Base-by-base conservation (phyloP, 2,797 vertebrate genomes). In the Sebastes minor region DNA sequence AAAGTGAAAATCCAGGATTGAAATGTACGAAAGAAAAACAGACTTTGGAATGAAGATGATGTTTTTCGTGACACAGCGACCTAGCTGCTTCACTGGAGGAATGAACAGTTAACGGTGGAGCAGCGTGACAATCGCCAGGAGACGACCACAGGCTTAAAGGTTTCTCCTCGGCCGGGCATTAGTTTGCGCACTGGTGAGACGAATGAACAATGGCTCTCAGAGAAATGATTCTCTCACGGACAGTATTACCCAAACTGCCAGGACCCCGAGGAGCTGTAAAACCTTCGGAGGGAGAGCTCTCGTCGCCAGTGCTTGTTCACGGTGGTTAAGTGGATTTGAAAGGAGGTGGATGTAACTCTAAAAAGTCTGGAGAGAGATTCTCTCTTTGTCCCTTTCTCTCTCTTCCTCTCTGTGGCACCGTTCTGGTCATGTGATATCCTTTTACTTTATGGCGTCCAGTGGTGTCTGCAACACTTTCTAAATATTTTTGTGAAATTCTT, bases 401-500 rank as follows among this genome's bases (percentile, higher is more conserved):
- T 84, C 79, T 76, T 76, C 78, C 74, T 83, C 57, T 90, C 76
- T 91, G 86, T 93, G 85, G 35, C 88, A 81, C 85, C 88, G 74
- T 91, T 88, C 80, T 88, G 90, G 81, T 95, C 88, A 89, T 91
- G 93, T 95, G 86, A 87, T 95, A 65, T 90, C 81, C 81, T 81
- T 83, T 16, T 73, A 85, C 90, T 95, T 94, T 76, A 88, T 89
- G 91, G 81, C 56, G 76, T 94, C 16, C 90, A 55, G 86, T 92
- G 91, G 78, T 88, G 89, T 94, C 71, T 90, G 88, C 81, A 72
- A 85, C 86, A 75, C 74, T 94, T 95, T 94, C 76, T 88, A 88
- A 90, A 89, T 92, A 94, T 93, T 96, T 95, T 95, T 94, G 94
- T 95, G 92, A 94, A 94, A 93, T 92, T 91, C 89, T 96, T 95